phyloP scores from a whole-genome alignment of 2,888 invertebrate genomes.

The Eupithecia inturbata region DNA sequence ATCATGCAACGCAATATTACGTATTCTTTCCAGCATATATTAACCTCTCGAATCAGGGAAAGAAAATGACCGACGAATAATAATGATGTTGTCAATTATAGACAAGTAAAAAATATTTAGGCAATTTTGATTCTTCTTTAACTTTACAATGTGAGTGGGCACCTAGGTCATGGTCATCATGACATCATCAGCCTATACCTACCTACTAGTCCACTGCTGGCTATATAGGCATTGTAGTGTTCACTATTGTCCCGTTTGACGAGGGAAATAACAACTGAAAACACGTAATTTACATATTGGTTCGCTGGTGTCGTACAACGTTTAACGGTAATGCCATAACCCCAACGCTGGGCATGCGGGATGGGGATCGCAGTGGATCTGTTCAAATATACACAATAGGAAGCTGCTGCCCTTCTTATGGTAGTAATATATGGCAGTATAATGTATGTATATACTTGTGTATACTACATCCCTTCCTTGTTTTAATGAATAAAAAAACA shows the following conservation, averaged over 20 bases:
- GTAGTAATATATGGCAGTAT: too few species aligned
- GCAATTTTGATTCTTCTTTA: background rate
- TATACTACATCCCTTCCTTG: too few species aligned
- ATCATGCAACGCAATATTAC: background rate
- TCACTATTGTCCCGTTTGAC: too few species aligned
- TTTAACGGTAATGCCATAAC: too few species aligned
- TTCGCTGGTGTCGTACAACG: too few species aligned
- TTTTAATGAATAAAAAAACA: too few species aligned
- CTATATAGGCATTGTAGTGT: too few species aligned
- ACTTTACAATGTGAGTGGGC: background rate
- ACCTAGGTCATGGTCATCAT: background rate
- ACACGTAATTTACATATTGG: too few species aligned
- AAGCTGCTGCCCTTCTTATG: too few species aligned
- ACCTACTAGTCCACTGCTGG: background rate
- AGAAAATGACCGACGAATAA: background rate
- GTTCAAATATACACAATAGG: too few species aligned
- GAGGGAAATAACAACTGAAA: too few species aligned
- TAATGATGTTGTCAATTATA: background rate
- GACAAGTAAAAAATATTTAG: background rate
- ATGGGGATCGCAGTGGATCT: background rate
- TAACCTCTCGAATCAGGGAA: slow-evolving; percentile 4
- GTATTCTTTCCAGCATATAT: slow-evolving; percentile 3
- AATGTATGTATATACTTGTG: too few species aligned
- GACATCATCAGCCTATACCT: background rate
- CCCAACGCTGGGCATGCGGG: background rate